These are phyloP conservation scores for Odontesthes bonariensis DNA, from an alignment of 2,113 vertebrate species.

Conservation along the genomic window DNA sequence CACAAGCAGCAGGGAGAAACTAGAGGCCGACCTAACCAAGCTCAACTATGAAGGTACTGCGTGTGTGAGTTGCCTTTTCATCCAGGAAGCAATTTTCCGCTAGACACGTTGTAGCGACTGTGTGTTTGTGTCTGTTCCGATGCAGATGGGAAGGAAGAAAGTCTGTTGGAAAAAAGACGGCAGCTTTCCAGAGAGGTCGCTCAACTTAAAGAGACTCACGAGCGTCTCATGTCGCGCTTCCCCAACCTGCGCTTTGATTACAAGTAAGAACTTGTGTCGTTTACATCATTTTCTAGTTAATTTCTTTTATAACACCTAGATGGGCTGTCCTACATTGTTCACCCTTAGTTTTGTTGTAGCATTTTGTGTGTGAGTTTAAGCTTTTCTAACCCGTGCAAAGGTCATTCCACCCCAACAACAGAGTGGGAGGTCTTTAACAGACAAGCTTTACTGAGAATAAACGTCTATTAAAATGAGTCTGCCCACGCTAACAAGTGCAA, in stretches of 20 bases:
- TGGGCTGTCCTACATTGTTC: no score
- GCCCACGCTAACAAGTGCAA: no score
- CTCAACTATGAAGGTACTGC: slow-evolving; percentile 90
- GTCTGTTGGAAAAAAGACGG: slow-evolving; percentile 84
- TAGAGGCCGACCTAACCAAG: slow-evolving; percentile 86
- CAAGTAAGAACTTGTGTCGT: slow-evolving; percentile 81
- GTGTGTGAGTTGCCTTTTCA: neutral
- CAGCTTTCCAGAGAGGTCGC: slow-evolving; percentile 81
- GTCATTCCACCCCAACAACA: no score
- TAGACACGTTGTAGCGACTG: neutral
- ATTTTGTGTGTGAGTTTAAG: no score
- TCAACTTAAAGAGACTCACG: slow-evolving; percentile 84
- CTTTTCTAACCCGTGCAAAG: no score
- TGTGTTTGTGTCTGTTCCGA: neutral
- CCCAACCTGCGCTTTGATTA: slow-evolving; percentile 93
- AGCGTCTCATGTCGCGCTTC: slow-evolving; percentile 87
- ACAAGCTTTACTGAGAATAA: no score
- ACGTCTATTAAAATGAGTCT: no score
- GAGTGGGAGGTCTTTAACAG: no score
- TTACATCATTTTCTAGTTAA: no score
- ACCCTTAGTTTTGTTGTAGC: no score
- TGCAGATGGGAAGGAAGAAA: slow-evolving; percentile 87
- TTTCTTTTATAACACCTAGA: no score
- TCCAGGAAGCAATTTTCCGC: neutral
- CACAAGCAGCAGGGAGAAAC: slow-evolving; percentile 81